Evolutionary conservation across 2,113 vertebrate species (phyloP).

Genomic region (Alethe castanea): DNA sequence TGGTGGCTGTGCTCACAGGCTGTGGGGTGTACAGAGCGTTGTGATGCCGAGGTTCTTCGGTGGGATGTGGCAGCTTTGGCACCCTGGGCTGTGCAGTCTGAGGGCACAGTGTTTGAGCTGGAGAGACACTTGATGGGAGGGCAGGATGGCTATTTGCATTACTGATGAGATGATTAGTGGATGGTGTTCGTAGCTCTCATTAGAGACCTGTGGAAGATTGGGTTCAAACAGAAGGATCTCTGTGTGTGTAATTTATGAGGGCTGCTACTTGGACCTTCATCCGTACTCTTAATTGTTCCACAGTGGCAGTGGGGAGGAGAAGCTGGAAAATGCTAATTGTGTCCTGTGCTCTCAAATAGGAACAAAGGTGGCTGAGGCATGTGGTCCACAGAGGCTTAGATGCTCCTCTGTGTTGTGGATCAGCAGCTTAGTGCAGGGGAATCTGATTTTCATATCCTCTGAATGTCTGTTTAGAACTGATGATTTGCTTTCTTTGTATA

Average conservation of each 20-base stretch:
- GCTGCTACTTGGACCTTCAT: not conserved
- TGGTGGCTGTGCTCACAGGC: not conserved
- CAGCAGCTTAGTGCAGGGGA: not conserved
- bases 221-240: not conserved
- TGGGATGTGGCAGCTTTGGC: not conserved
- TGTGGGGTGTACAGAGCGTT: rapidly evolving
- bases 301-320: not conserved
- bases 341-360: not conserved
- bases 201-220: not conserved
- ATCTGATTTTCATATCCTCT: not conserved
- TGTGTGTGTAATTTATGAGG: not conserved
- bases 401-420: not conserved
- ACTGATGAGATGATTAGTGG: not conserved
- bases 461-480: not conserved
- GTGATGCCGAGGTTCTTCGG: rapidly evolving
- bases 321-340: not conserved
- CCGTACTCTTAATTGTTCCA: not conserved
- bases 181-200: not conserved
- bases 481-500: not conserved
- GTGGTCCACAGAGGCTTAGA: not conserved
- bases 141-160: not conserved
- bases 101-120: not conserved
- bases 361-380: not conserved
- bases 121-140: not conserved
- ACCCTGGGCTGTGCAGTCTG: not conserved